Evolutionary conservation across 2,888 invertebrate species (phyloP).

Genomic region (Pycnomerus fuliginosus): DNA sequence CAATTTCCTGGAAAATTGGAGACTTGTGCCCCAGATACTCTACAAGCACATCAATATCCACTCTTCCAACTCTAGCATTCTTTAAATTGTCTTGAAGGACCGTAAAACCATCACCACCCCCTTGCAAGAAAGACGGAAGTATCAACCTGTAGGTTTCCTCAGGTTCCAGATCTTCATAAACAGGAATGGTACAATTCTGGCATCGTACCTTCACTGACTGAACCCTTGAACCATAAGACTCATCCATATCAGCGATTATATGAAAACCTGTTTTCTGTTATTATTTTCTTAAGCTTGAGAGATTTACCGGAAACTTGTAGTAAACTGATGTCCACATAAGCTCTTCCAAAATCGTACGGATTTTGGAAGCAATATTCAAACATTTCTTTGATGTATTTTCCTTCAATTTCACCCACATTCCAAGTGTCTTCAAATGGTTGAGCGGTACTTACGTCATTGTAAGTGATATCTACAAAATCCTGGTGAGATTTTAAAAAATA

Average conservation of each 20-base stretch:
- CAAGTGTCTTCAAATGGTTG: conserved; percentile 77
- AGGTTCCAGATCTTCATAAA: conserved; percentile 60
- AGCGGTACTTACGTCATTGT: conserved; percentile 66
- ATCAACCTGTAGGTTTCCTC: conserved; percentile 63
- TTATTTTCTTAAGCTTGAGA: no score
- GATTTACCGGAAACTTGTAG: conserved; percentile 61
- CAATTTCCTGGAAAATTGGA: conserved; percentile 56
- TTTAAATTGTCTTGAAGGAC: conserved; percentile 56
- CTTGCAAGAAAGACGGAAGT: conserved; percentile 61
- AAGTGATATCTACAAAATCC: conserved; percentile 64
- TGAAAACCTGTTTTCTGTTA: conserved; percentile 66
- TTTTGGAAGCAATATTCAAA: conserved; percentile 59
- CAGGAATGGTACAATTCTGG: conserved; percentile 63
- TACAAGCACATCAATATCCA: conserved; percentile 60
- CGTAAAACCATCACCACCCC: conserved; percentile 70
- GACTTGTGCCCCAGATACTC: conserved; percentile 56
- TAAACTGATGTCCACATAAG: conserved; percentile 56
- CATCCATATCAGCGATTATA: conserved; percentile 61
- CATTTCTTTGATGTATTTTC: conserved; percentile 63
- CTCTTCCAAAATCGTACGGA: conserved; percentile 44
- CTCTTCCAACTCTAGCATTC: conserved; percentile 53
- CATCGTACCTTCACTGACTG: conserved; percentile 60
- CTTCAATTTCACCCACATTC: conserved; percentile 69
- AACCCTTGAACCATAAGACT: conserved; percentile 62
- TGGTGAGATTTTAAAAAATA: conserved; percentile 22